These are phyloP conservation scores for Galaxias olidus DNA, from an alignment of 2,797 vertebrate species.

Conservation along the genomic window DNA sequence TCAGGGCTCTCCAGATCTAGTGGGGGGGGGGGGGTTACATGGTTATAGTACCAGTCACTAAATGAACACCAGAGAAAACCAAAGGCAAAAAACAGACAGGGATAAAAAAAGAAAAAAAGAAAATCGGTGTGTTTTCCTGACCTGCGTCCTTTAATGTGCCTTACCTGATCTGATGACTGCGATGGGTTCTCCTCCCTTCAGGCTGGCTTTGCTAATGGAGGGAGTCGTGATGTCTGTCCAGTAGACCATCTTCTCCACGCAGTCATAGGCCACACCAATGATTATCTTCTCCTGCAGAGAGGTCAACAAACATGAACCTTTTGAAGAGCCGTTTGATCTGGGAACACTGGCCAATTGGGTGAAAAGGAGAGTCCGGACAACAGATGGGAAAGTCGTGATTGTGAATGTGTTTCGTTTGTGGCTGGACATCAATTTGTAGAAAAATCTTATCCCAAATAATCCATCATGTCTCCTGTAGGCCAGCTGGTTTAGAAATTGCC, in stretches of 20 bases:
- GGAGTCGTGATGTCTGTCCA: conserved; percentile 93
- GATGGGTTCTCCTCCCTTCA: conserved; percentile 82
- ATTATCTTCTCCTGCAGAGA: conserved; percentile 84
- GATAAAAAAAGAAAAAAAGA: too few species aligned
- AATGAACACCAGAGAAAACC: too few species aligned
- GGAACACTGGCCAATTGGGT: conserved; percentile 15
- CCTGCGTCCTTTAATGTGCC: too few species aligned
- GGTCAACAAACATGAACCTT: conserved; percentile 38
- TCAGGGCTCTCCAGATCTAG: conserved; percentile 89
- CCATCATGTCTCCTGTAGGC: too few species aligned
- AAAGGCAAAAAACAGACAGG: too few species aligned
- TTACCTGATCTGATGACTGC: conserved; percentile 82
- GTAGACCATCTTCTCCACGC: conserved; percentile 89
- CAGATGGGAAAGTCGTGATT: too few species aligned
- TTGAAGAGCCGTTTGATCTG: conserved; percentile 40
- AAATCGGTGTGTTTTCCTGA: conserved; percentile 26
- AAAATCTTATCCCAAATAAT: too few species aligned
- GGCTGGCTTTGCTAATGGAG: conserved; percentile 87
- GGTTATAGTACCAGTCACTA: background rate
- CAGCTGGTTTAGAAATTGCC: conserved; percentile 60
- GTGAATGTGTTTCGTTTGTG: conserved; percentile 29
- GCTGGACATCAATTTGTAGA: too few species aligned
- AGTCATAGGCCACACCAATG: conserved; percentile 91
- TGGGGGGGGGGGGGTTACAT: conserved; percentile 6
- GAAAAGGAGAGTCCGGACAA: conserved; percentile 2